Conservation (phyloP, 2,888 invertebrate genomes). For the Willowsia nigromaculata region DNA sequence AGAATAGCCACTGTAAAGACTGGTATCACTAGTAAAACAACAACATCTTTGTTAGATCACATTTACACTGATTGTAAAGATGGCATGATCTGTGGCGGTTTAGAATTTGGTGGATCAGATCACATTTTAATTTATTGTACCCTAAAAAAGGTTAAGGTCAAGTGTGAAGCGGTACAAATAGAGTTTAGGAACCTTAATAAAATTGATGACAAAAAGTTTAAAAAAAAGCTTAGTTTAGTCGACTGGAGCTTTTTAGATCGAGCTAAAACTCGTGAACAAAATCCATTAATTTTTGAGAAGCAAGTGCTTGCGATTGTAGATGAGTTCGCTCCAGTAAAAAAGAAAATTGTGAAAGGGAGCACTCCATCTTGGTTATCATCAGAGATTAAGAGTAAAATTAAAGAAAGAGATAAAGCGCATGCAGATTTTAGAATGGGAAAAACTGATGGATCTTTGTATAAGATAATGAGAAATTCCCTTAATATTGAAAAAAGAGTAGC, state of each 20-base stretch:
- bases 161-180: neutral
- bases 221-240: neutral
- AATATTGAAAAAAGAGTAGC: neutral
- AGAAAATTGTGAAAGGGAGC: neutral
- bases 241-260: conserved; percentile 36
- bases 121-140: neutral
- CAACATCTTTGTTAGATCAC: neutral
- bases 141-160: neutral
- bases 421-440: neutral
- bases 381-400: neutral
- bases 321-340: neutral
- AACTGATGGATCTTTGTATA: neutral
- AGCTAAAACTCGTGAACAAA: neutral
- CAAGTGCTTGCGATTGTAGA: conserved; percentile 10
- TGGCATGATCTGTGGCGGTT: neutral
- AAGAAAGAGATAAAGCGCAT: neutral
- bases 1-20: neutral
- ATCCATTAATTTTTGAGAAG: conserved; percentile 15
- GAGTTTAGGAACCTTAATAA: neutral
- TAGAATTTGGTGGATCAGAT: conserved; percentile 34
- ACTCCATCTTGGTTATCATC: neutral
- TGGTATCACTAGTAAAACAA: neutral
- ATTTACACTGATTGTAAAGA: neutral
- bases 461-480: neutral
- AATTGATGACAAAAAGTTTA: neutral